Evolutionary conservation across 2,888 invertebrate species (phyloP), one percentile per base, ranked within the genome.

Genomic region (Sericinus montela): DNA sequence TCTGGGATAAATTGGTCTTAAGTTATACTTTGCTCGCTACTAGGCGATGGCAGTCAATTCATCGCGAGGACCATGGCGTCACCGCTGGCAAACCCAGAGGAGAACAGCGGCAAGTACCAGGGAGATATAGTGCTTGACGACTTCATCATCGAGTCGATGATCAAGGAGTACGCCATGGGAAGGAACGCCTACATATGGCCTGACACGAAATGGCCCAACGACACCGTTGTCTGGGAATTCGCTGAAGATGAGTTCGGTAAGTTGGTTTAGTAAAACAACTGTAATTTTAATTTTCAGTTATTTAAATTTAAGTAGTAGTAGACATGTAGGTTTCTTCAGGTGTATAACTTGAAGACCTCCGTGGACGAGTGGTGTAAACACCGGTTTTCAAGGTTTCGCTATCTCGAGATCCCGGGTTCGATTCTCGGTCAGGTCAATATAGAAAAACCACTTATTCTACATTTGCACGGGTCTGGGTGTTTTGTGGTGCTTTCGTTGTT

Each of bases 61-160:
- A 42, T 69, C 13, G 57, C 63, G 9, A 70, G 72, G 48, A 55
- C 58, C 10, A 50, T 41, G n/a, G 41, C 53, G 1, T 48, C 58
- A 0, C 67, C 76, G 0, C 54, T 54, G 0, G 74, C 67, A 1
- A 81, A 78, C 52, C 62, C 78, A 0, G 84, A 84, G 48, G 85
- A 85, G 61, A 61, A 67, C 60, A 86, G 84, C 55, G 85, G 85
- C 50, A 76, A 73, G 53, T 87, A 62, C 63, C 69, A 87, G 48
- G 87, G 87, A 0, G 87, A 87, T 60, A 82, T 87, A 11, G 62
- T 85, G 9, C 65, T 87, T 25, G 86, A 85, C 32, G 82, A 86
- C 47, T 70, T 64, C 53, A 71, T 76, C 48, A 79, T 82, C 23
- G 77, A 81, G 13, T 54, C 53, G 15, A 75, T 87, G 76, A 32